Conservation (phyloP, 2,113 vertebrate genomes). For the Mustelus asterias region DNA sequence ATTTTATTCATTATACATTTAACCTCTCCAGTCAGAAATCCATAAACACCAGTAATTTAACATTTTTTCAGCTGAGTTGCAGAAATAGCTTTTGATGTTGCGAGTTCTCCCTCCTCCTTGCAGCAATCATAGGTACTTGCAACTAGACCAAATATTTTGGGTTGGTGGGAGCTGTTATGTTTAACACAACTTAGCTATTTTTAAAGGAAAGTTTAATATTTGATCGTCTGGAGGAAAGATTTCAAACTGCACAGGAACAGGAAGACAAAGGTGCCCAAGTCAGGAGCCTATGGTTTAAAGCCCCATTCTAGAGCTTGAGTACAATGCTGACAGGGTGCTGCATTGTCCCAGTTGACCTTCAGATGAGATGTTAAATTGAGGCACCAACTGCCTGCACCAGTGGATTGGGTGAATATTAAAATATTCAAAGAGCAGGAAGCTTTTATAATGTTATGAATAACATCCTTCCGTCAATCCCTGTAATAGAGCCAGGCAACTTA, state of each 20-base stretch:
- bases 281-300: background rate
- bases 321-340: background rate
- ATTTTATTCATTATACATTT: background rate
- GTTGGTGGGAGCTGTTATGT: too few relatives aligned
- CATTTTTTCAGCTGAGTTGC: too few relatives aligned
- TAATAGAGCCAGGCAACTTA: background rate
- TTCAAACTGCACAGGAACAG: background rate
- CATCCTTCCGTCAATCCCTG: background rate
- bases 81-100: too few relatives aligned
- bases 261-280: background rate
- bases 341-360: background rate
- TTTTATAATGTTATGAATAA: background rate
- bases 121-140: too few relatives aligned
- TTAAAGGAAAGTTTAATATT: background rate
- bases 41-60: too few relatives aligned
- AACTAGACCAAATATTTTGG: too few relatives aligned
- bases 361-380: background rate
- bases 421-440: background rate
- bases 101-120: too few relatives aligned
- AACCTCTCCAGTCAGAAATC: too few relatives aligned
- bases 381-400: background rate
- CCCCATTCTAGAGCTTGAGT: background rate
- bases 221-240: background rate
- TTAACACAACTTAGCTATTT: background rate
- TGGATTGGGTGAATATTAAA: background rate